phyloP scores from a whole-genome alignment of 2,888 invertebrate species.

The Habrosyne pyritoides region DNA sequence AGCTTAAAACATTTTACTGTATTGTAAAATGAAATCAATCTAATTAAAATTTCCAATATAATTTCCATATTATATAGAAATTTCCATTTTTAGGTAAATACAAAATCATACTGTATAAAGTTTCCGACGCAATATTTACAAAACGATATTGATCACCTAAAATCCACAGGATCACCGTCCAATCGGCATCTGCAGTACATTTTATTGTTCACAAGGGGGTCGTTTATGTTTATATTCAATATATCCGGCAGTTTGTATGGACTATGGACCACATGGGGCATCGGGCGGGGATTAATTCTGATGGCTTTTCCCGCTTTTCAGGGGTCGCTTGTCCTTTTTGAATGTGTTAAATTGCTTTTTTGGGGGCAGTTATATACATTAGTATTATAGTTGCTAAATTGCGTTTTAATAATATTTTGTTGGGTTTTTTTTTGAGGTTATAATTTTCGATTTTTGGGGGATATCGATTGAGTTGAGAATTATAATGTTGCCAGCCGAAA shows the following conservation, averaged over 20 bases:
- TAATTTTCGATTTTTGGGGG: too few species aligned
- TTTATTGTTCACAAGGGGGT: constrained; percentile 62
- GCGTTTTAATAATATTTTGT: too few species aligned
- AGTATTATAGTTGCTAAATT: not conserved
- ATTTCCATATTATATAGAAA: not conserved
- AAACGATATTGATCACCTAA: constrained; percentile 54
- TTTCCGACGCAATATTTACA: constrained; percentile 39
- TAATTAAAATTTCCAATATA: too few species aligned
- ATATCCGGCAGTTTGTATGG: constrained; percentile 11
- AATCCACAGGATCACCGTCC: constrained; percentile 40
- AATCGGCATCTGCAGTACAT: constrained; percentile 43
- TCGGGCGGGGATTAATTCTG: constrained; percentile 16
- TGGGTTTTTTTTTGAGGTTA: too few species aligned
- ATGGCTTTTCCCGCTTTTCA: constrained; percentile 9
- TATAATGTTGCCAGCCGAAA: too few species aligned
- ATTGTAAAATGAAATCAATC: too few species aligned
- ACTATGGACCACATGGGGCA: constrained; percentile 44
- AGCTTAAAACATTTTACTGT: too few species aligned
- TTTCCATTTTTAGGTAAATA: not conserved
- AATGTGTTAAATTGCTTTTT: not conserved
- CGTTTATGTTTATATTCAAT: constrained; percentile 37
- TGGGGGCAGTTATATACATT: not conserved
- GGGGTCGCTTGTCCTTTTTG: not conserved
- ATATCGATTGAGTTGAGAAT: too few species aligned
- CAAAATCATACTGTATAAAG: not conserved